Evolutionary conservation across 1,140 invertebrate genomes (phyloP), one percentile per base, ranked within the genome.

Genomic region (Stratiolaelaps scimitus): DNA sequence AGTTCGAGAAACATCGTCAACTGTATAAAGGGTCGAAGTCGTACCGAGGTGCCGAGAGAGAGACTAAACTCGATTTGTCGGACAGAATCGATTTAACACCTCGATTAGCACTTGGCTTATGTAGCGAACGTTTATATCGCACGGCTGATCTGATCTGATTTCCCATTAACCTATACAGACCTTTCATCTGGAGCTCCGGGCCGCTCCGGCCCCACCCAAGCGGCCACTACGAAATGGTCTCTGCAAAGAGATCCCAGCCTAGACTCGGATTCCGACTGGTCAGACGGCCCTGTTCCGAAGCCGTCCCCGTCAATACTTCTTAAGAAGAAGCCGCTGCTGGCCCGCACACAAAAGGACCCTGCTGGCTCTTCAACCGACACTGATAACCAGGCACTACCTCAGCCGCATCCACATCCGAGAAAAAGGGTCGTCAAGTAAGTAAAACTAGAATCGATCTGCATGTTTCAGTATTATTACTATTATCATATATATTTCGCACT

Each of bases 191-290:
- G 10, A 40, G 10, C 4, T 6, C 10, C 34, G 4, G 34, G 10
- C 34, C 10, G 34, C 34, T 40, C 10, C 4, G 10, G 4, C 34
- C 4, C 34, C 4, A 40, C 4, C 5, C 34, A 40, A 40, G 10
- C n/a, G n/a, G n/a, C 5, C 34, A 40, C 34, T 40, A 4, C 10
- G 10, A 40, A 40, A 2, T 60, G 2, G 53, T 60, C 53, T 28
- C 47, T 0, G 4, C 47, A 20, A 28, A 60, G 20, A 34, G 53
- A 60, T 60, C 53, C 34, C 26, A 26, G 53, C 53, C 23, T 60
- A 15, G 53, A 60, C 26, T 60, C 53, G n/a, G 53, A 60, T 34
- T 60, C 53, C 6, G 53, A 60, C 23, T 60, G 53, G 53, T 60
- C 53, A 4, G 53, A 60, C 26, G 26, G 34, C 4, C 53, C 53